Evolutionary conservation across 2,113 vertebrate genomes (phyloP).

Genomic region (Origma solitaria): DNA sequence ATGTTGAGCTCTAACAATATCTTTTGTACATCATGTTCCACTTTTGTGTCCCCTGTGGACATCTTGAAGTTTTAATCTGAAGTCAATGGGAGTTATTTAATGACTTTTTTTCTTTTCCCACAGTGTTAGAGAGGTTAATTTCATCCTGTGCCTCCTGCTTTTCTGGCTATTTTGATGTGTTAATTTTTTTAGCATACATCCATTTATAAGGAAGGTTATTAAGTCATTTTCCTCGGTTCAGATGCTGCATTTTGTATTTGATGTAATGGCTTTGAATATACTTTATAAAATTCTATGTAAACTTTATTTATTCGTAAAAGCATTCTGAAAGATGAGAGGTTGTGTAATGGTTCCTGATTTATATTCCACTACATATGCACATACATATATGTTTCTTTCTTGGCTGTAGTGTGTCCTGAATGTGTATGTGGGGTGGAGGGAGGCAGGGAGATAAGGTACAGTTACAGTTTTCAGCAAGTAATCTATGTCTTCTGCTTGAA

Average conservation of each 20-base stretch:
- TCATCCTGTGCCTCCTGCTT: constrained; percentile 38
- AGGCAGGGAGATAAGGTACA: not conserved
- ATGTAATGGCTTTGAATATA: not conserved
- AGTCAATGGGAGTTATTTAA: not conserved
- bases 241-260: not conserved
- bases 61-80: not conserved
- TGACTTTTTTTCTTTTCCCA: constrained; percentile 1
- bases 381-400: not conserved
- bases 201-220: not conserved
- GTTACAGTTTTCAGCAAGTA: not conserved
- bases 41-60: not conserved
- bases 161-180: constrained; percentile 48
- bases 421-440: not conserved
- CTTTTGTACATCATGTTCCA: not conserved
- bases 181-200: constrained; percentile 26
- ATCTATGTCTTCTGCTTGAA: not conserved
- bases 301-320: not conserved
- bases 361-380: not conserved
- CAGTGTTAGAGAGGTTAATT: constrained; percentile 16
- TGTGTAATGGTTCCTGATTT: not conserved
- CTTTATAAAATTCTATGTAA: not conserved
- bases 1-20: not conserved
- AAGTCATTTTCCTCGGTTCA: not conserved
- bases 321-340: not conserved
- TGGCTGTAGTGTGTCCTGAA: not conserved